Evolutionary conservation across 1,140 invertebrate genomes (phyloP), one percentile per base, ranked within the genome.

Genomic region (Drosophila persimilis): DNA sequence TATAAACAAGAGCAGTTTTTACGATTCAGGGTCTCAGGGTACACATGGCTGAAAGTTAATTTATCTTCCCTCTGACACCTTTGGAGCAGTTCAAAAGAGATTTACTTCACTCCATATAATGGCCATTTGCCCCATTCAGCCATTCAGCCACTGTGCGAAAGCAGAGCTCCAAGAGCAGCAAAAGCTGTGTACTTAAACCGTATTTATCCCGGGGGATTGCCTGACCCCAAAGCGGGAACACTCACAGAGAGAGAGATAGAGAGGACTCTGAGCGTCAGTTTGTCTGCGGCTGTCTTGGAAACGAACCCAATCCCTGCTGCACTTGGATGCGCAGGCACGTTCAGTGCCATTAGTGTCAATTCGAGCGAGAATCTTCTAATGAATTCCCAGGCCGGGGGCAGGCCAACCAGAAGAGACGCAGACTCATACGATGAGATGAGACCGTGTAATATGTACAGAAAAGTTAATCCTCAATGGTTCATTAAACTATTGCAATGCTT

Each of bases 311-410:
- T 20, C 17, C 51, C 3, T 13, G 29, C 31, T 81, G 48, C 48
- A 65, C 47, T 61, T 29, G 59, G 65, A 59, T 76, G 80, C 66
- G 51, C 47, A 65, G 70, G 76, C 80, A 84, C 72, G 75, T 84
- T 56, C 62, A 22, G 24, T 53, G 72, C 76, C 67, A 76, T 84
- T 85, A 74, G 60, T 56, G 72, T 56, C 66, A 73, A 65, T 81
- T 65, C 46, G 24, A 61, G 56, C 50, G 65, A n/a, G 47, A 24
- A 50, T 26, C 50, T 55, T 22, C 51, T 74, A 76, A 76, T 75
- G 72, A 67, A 67, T 52, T 51, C 53, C 43, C 22, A 54, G 31
- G 26, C 13, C 44, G 24, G 26, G 24, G 53, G 31, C 44, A 17
- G 53, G 31, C 44, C 53, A 57, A 47, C 57, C 62, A 41, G 60